A percentile compares a stretch with the other conserved stretches of the same genome.
These are phyloP conservation scores for Abrostola triplasia DNA, from an alignment of 2,888 invertebrate species.

Conservation along the genomic window DNA sequence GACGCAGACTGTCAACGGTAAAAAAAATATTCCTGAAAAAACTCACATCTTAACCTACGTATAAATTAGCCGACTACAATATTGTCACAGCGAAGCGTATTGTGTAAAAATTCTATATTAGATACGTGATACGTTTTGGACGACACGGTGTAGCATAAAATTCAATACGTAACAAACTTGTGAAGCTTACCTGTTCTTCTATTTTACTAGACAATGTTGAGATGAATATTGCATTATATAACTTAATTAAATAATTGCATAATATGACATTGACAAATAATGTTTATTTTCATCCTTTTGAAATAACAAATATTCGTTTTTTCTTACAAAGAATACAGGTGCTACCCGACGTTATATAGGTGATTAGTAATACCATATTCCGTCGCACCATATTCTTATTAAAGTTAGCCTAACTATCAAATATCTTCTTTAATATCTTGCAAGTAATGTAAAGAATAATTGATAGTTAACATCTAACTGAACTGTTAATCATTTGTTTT, in stretches of 20 bases:
- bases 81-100: conserved; percentile 81
- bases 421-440: conserved; percentile 45
- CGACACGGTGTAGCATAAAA: conserved; percentile 28
- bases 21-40: conserved; percentile 26
- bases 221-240: too few species aligned
- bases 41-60: conserved; percentile 50
- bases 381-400: neutral
- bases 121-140: conserved; percentile 9
- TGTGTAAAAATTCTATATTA: conserved; percentile 46
- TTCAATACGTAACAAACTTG: neutral
- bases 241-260: too few species aligned
- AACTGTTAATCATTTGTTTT: neutral
- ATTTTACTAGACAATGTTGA: neutral
- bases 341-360: too few species aligned
- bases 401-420: conserved; percentile 34
- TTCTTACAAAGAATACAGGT: too few species aligned
- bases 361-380: too few species aligned
- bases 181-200: neutral
- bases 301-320: too few species aligned
- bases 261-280: too few species aligned
- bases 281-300: too few species aligned
- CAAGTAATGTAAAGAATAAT: conserved; percentile 48
- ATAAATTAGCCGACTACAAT: conserved; percentile 67
- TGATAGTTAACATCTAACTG: conserved; percentile 29
- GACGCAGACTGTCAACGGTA: conserved; percentile 41